Base-by-base conservation (phyloP, 2,888 invertebrate genomes). In the Sinohyriopsis cumingii region DNA sequence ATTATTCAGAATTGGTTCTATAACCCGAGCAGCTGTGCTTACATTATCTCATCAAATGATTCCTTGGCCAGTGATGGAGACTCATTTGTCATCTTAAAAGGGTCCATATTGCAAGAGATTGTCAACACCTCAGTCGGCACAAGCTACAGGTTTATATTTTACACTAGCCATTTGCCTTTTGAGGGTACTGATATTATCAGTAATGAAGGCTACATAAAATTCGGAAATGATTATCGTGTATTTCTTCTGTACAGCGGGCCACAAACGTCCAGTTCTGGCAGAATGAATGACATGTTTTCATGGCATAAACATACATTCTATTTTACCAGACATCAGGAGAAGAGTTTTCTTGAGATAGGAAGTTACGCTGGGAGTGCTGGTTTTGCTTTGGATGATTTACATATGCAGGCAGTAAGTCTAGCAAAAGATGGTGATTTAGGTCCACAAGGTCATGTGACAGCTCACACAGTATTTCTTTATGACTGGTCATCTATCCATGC, bases 401-500 rank as follows among this genome's bases (percentile, higher is more conserved):
- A 55, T 9, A 25, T 75, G n/a, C 63, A 72, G 59, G 53, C 56
- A 5, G 60, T 64, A 45, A 25, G 19, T 9, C 45, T 63, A 15
- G 25, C 55, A 19, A 33, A 56, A 18, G n/a, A 19, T 28, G 67
- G 67, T 53, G 55, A 45, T 20, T 33, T 6, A 9, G 33, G 12
- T 20, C 60, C 45, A 12, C n/a, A 20, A 15, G 69, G 69, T 45
- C 75, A 75, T 55, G 68, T 75, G 1, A 55, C 59, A 19, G 66
- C 60, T 20, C 65, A 72, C 56, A 66, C 72, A 24, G 66, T 72
- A 15, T 72, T 72, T 61, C 59, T 68, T 24, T 68, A 75, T 62
- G 75, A 75, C 55, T 75, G 72, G 72, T 72, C 75, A 19, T 72
- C 75, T 7, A 61, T 75, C 24, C 71, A 75, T 60, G 72, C 75